Evolutionary conservation across 2,888 invertebrate species (phyloP), one percentile per base, ranked within the genome.

Genomic region (Caenorhabditis macrosperma): DNA sequence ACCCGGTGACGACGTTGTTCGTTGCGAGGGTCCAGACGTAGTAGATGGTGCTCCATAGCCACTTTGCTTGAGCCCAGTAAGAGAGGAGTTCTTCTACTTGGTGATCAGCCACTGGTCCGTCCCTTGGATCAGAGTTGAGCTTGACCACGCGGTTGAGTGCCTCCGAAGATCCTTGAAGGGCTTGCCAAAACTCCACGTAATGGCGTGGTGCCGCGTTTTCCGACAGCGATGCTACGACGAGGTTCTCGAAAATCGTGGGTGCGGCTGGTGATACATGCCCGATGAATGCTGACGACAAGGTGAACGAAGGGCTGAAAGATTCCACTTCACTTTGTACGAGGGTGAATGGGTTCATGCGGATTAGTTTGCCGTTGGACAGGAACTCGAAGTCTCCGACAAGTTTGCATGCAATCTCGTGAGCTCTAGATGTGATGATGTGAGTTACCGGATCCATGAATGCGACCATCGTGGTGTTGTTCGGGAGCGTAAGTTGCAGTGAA

Each of bases 191-290:
- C n/a, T n/a, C n/a, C n/a, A n/a, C n/a, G 24, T 46, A 59, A 9
- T 48, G 38, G 9, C 30, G 4, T 0, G 22, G 12, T n/a, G 30
- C 28, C 7, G 33, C 35, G 35, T 20, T 22, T 35, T 69, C 69
- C 0, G 59, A 33, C 15, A 59, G 2, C 6, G 44, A 30, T 1
- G 20, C 48, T 2, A 69, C 60, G 20, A 69, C n/a, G 3, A 69
- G 9, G 33, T 60, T 69, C 0, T 30, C 28, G 35, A 68, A 68
- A 17, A 68, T 68, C 4, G 26, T 12, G 1, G 55, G 68, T n/a
- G 33, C 26, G 2, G n/a, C n/a, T n/a, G n/a, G n/a, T n/a, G n/a
- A n/a, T n/a, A n/a, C n/a, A n/a, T n/a, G n/a, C n/a, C n/a, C n/a
- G n/a, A n/a, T n/a, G n/a, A n/a, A n/a, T n/a, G n/a, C n/a, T n/a